phyloP scores from a whole-genome alignment of 92 coral and sea anemone genomes.

The Montipora capitata region DNA sequence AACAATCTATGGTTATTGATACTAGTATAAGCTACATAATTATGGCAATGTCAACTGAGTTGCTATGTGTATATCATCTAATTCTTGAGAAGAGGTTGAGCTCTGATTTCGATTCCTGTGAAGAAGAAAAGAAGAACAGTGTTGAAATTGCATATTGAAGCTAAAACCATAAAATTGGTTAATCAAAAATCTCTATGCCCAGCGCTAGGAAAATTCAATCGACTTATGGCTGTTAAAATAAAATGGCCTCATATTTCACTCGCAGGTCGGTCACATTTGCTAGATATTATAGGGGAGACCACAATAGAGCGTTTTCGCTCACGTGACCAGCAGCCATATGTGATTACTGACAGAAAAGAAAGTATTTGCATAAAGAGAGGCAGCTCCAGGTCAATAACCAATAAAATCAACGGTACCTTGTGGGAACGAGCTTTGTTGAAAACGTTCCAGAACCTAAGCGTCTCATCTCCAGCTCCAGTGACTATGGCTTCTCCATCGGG shows the following conservation, averaged over 20 bases:
- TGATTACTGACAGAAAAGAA: too few species aligned
- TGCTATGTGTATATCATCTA: conserved; percentile 69
- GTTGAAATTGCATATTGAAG: too few species aligned
- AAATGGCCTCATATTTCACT: background rate
- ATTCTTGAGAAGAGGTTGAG: conserved; percentile 97
- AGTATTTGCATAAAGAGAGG: too few species aligned
- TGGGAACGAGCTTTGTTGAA: conserved; percentile 99
- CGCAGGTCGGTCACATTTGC: background rate
- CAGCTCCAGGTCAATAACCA: background rate
- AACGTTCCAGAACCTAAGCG: conserved; percentile 98
- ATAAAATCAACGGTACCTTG: conserved; percentile 73
- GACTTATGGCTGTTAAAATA: too few species aligned
- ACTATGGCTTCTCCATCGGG: conserved; percentile 99
- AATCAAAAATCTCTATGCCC: too few species aligned
- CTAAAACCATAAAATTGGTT: too few species aligned
- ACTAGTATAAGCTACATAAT: background rate
- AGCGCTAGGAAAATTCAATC: too few species aligned
- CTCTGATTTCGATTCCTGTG: conserved; percentile 98
- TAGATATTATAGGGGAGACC: too few species aligned
- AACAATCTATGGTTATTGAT: background rate
- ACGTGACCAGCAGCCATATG: too few species aligned
- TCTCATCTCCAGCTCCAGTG: conserved; percentile 99
- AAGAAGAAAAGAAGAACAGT: background rate
- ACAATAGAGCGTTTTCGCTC: too few species aligned
- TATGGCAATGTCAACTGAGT: background rate